A percentile compares a stretch with the other conserved stretches of the same genome.
phyloP scores from a whole-genome alignment of 1,140 invertebrate species.

The Bombyx mori region ASM3026992v2 NC_085108.1:1899001-1899500 shows the following conservation, averaged over 20 bases:
- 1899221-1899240: neutral
- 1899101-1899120: neutral
- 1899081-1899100: neutral
- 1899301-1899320: neutral
- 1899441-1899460: neutral
- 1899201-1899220: neutral
- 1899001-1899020: slow-evolving; percentile 1
- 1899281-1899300: neutral
- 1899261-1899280: neutral
- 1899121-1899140: slow-evolving; percentile 1
- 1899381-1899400: neutral
- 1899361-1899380: slow-evolving; percentile 2
- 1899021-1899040: slow-evolving; percentile 1
- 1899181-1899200: neutral
- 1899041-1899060: neutral
- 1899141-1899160: neutral
- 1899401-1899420: slow-evolving; percentile 2
- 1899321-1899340: neutral
- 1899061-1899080: slow-evolving; percentile 1
- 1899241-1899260: neutral
- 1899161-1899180: neutral
- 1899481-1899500: slow-evolving; percentile 1
- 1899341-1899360: slow-evolving; percentile 1
- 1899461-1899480: slow-evolving; percentile 1
- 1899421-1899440: slow-evolving; percentile 2